These are phyloP conservation scores for Epinephelus malabaricus DNA, from an alignment of 2,797 vertebrate genomes.

Conservation along the genomic window DNA sequence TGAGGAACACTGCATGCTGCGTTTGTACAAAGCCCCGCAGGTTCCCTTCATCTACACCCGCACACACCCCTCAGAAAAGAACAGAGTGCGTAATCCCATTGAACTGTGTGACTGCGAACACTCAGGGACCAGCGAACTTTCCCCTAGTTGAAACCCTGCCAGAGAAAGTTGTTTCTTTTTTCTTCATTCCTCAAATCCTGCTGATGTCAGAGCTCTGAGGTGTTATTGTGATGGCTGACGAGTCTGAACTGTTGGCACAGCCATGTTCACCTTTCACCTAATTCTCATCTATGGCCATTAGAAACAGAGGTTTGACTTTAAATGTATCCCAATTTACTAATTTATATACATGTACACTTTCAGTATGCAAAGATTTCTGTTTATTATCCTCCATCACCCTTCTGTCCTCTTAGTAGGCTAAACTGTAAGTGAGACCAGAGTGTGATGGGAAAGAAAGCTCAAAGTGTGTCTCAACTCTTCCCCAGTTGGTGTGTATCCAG, in stretches of 20 bases:
- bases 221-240: slow-evolving; percentile 62
- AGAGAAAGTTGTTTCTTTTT: slow-evolving; percentile 52
- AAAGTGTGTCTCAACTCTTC: slow-evolving; percentile 75
- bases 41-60: background rate
- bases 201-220: slow-evolving; percentile 79
- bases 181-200: slow-evolving; percentile 64
- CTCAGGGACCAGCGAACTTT: slow-evolving; percentile 80
- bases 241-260: slow-evolving; percentile 53
- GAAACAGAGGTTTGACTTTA: background rate
- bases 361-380: background rate
- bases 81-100: slow-evolving; percentile 71
- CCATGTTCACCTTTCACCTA: slow-evolving; percentile 79
- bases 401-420: background rate
- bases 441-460: slow-evolving; percentile 33
- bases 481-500: slow-evolving; percentile 74
- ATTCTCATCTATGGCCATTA: slow-evolving; percentile 38
- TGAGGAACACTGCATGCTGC: slow-evolving; percentile 59
- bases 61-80: slow-evolving; percentile 36
- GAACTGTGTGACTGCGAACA: slow-evolving; percentile 72
- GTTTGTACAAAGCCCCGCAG: slow-evolving; percentile 42
- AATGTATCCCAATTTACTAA: background rate
- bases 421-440: background rate
- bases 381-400: background rate
- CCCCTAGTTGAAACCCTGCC: slow-evolving; percentile 84
- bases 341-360: background rate